Evolutionary conservation across 2,888 invertebrate genomes (phyloP).

Genomic region (Pyrocoelia pectoralis): DNA sequence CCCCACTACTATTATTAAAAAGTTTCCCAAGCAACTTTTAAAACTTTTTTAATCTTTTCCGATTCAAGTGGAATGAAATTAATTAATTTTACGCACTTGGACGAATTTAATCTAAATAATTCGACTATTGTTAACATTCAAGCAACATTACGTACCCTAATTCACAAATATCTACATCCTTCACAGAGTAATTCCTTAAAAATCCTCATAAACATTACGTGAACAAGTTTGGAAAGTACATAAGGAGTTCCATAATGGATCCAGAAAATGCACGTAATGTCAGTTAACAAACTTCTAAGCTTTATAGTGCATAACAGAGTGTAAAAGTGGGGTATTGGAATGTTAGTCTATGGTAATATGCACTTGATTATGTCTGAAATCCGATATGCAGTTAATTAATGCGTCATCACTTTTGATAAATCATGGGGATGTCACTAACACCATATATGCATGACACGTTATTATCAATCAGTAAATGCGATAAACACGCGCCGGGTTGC

Average conservation of each 20-base stretch:
- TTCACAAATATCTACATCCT: conserved; percentile 24
- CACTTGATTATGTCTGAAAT: conserved; percentile 23
- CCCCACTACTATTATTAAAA: not conserved
- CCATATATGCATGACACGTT: conserved; percentile 35
- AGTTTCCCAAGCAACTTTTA: not conserved
- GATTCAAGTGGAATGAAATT: not conserved
- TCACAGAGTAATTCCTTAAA: conserved; percentile 29
- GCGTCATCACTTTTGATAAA: conserved; percentile 14
- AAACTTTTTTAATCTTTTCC: not conserved
- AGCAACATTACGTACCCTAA: conserved; percentile 20
- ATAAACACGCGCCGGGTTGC: conserved; percentile 39
- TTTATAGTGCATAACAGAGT: conserved; percentile 9
- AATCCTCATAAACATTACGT: conserved; percentile 19
- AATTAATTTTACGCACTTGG: not conserved
- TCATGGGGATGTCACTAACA: conserved; percentile 27
- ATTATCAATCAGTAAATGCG: conserved; percentile 40
- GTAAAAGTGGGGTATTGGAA: not conserved
- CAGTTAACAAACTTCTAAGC: not conserved
- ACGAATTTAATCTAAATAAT: conserved; percentile 1
- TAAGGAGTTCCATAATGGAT: conserved; percentile 11
- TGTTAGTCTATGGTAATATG: not conserved
- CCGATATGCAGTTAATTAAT: conserved; percentile 19
- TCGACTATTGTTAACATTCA: not conserved
- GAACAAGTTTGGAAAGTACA: not conserved
- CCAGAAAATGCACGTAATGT: not conserved